Base-by-base conservation (phyloP, 2,113 vertebrate genomes). In the Daubentonia madagascariensis region DNA sequence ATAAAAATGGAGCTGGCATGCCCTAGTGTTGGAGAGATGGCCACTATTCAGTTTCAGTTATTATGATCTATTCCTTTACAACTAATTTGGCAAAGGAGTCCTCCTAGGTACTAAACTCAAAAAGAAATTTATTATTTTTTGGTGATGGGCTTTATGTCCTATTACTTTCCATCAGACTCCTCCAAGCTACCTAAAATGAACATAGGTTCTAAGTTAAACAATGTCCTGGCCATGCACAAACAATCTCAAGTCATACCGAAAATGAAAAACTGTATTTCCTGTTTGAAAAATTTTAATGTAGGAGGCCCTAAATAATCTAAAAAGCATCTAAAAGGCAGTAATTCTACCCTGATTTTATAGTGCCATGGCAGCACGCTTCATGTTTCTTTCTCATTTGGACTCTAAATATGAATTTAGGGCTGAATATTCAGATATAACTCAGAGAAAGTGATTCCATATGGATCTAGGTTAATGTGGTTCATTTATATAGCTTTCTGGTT, bases 401-500 rank as follows among this genome's bases (percentile, higher is more conserved):
- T 16, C 11, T 48, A 78, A 63, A 61, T 83, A 79, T 91, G 88
- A 96, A 96, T 96, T 96, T 96, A 83, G 72, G 73, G 20, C 48
- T 89, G n/a, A 59, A 57, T 96, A 79, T 94, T 89, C 68, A 96
- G 61, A 68, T 48, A 73, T 96, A 97, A 91, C 72, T 97, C 93
- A 96, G 59, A 40, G 72, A 93, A 97, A 96, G 79, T 40, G 59
- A 72, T 93, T 93, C 25, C 68, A 1, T 83, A 32, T 28, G 40
- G 65, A 85, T 88, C 52, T 86, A 70, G 89, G 92, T 96, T 96
- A 98, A 96, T 70, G 61, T 76, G 78, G 89, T 73, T 91, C 91
- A 96, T 75, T 97, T 94, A 85, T 84, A 70, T 50, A 93, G 93
- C 81, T 98, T 97, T 96, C 76, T 97, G 61, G 45, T 86, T 87